Base-by-base conservation (phyloP, 1,140 invertebrate species). In the Cotesia chilonis region DNA sequence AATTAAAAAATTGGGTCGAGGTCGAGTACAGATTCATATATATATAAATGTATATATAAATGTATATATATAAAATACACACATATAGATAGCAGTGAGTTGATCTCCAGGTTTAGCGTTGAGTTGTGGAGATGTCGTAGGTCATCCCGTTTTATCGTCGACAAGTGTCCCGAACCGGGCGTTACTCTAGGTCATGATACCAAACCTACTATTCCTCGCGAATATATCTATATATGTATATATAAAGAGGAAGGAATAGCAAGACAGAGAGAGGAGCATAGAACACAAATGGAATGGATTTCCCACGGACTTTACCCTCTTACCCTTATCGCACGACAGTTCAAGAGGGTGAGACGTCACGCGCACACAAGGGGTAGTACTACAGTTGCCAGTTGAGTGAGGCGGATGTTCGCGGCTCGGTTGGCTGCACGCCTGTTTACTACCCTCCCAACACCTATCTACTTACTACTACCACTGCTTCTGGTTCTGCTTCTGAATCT, bases 111-210 rank as follows among this genome's bases (percentile, higher is more conserved):
- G 77, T 80, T 80, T 79, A 47, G 76, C 79, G 79, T 82, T 83
- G 79, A 78, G 35, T 20, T 20, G 41, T 47, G 78, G 79, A 76
- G 79, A 76, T 76, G 80, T 80, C 80, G 75, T 74, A 76, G 74
- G 73, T 73, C 72, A 75, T 81, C 74, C 72, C 81, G 76, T 80
- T 83, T 83, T 81, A 85, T 85, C 80, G 79, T 77, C 71, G 74
- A 79, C n/a, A 35, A 60, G 71, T 78, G 79, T 75, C 76, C 77
- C 14, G 63, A n/a, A 35, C 63, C 66, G 14, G 70, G 74, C 71
- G 71, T 84, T 83, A 79, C 73, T 80, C 75, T 85, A 85, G 85
- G 84, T 86, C 84, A 85, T 79, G 80, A 77, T 81, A 81, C 77
- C 76, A 80, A 72, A 75, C 17, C 28, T 5, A 55, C 82, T 80